Base-by-base conservation (phyloP, 2,888 invertebrate genomes). In the Stenotaenia linearis region DNA sequence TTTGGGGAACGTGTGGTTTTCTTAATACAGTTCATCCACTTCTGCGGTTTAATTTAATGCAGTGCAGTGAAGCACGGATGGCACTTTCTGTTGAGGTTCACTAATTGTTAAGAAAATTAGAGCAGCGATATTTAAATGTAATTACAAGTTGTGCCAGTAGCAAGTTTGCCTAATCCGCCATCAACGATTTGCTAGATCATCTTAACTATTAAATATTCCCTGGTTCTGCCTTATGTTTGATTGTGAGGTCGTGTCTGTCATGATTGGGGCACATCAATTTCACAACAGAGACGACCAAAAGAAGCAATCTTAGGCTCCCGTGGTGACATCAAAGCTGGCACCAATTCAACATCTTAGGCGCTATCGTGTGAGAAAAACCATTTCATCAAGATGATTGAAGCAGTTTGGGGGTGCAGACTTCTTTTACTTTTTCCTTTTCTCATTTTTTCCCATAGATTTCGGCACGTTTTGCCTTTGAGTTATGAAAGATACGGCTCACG, bases 291-390 rank as follows among this genome's bases (percentile, higher is more conserved):
- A 4, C n/a, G 69, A 69, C 25, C 69, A 69, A 28, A 45, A 28
- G 69, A 69, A 1, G 69, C 25, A 69, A 69, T 69, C 69, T 28
- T 69, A 28, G 69, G 5, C 0, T 1, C 25, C 23, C n/a, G 12
- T 4, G 69, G 69, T 69, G 69, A 69, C 69, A 69, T 69, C 28
- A 69, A 69, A 69, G 28, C 69, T 69, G 69, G 69, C 69, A 69
- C 69, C 69, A 69, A 69, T 69, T 69, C 69, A 69, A 69, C 69
- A 69, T 69, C 28, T 69, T 69, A 25, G 23, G 69, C 23, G 69
- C 25, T 69, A 25, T 69, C 69, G 69, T 69, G 28, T 25, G 69
- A 69, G 45, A 45, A 45, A 45, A 25, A 3, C 69, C 69, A 69
- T 25, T 69, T 69, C 69, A 69, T 69, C 69, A 69, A 45, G n/a